Base-by-base conservation (phyloP, 2,797 vertebrate genomes). In the Carapus acus region DNA sequence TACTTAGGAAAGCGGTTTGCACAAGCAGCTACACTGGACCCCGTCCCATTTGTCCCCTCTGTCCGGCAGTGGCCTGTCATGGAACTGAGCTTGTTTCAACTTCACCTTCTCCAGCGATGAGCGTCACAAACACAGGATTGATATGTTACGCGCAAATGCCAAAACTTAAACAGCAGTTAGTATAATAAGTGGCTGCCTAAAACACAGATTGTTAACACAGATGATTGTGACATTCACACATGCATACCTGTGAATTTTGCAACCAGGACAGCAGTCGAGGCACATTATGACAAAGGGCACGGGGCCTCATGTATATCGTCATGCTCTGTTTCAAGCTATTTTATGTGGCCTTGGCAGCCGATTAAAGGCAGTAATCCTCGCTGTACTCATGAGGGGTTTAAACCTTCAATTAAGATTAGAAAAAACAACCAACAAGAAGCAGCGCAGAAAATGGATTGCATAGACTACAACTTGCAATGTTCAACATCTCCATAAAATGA, bases 331-430 rank as follows among this genome's bases (percentile, higher is more conserved):
- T 27, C 24, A 4, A 27, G 4, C 44, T 65, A 67, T 54, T 7
- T 43, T 4, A 13, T 33, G 12, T 6, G 0, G 5, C 8, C 13
- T 22, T 34, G 53, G 65, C 34, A 60, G 56, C 62, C 57, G 61
- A 17, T 52, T 44, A 31, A 46, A 51, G 70, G 8, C 43, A 41
- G 39, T 27, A 72, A 71, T 67, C 62, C 54, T 57, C 20, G 31
- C 27, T 62, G 70, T 54, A 68, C 53, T 33, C 46, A 53, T 49
- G 23, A 45, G n/a, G 13, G 56, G 70, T 77, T 69, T 80, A 78
- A 39, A 17, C 19, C 19, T 66, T 60, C 8, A 56, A 70, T 67
- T 39, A 52, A 65, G 33, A 45, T 40, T 36, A 51, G 12, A 7
- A 40, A 45, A 33, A 48, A 13, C 12, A 60, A 29, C n/a, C n/a